phyloP scores from a whole-genome alignment of 1,140 invertebrate genomes.

The Octopus sinensis region DNA sequence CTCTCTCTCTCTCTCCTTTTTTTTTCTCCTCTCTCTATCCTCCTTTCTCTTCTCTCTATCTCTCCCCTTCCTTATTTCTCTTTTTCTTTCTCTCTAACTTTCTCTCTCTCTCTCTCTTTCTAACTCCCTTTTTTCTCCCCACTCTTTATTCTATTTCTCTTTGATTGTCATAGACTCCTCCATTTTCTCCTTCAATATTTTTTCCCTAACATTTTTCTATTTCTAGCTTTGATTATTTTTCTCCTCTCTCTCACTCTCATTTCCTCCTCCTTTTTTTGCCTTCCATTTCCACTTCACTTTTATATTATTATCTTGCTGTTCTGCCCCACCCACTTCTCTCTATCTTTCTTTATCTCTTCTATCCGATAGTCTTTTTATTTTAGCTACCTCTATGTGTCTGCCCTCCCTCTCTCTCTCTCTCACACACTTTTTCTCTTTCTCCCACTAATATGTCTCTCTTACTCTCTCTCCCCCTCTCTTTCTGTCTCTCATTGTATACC shows the following conservation, averaged over 20 bases:
- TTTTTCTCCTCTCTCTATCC: no score
- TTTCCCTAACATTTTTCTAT: neutral
- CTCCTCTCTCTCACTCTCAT: neutral
- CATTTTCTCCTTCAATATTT: neutral
- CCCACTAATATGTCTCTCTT: neutral
- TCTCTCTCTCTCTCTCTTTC: no score
- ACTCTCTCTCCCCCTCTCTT: neutral
- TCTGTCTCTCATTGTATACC: constrained; percentile 4
- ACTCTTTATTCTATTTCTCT: no score
- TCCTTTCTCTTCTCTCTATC: no score
- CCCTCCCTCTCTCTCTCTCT: constrained; percentile 22
- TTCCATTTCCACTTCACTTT: neutral
- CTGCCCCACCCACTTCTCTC: neutral
- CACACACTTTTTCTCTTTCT: constrained; percentile 7
- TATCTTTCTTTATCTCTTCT: constrained; percentile 14
- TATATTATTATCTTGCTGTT: neutral
- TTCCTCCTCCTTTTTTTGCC: neutral
- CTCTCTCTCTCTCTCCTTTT: no score
- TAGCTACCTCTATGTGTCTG: neutral
- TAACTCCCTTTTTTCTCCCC: no score
- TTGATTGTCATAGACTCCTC: no score
- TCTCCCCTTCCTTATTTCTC: no score
- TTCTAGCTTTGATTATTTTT: neutral
- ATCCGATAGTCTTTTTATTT: constrained; percentile 9
- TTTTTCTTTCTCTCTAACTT: no score